These are phyloP conservation scores for Morelia viridis DNA, from an alignment of 2,797 vertebrate species.

Conservation along the genomic window DNA sequence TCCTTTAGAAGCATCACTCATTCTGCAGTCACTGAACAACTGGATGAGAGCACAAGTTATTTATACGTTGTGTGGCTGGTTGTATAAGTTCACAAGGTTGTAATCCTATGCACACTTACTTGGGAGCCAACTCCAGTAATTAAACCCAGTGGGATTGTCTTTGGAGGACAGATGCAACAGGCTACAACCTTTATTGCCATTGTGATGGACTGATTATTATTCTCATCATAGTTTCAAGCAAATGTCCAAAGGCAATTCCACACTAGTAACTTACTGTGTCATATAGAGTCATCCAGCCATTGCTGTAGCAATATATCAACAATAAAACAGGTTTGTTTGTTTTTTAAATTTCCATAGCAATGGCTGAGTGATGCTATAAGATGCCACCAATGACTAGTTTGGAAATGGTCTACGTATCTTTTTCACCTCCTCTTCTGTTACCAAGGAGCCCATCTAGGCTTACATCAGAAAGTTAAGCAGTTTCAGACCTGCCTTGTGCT, in stretches of 20 bases:
- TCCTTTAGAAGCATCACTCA: constrained; percentile 44
- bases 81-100: background rate
- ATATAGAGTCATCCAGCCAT: background rate
- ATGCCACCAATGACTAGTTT: background rate
- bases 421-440: background rate
- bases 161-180: background rate
- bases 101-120: background rate
- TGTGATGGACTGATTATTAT: background rate
- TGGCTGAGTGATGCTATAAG: background rate
- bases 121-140: background rate
- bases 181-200: background rate
- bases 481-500: background rate
- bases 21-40: constrained; percentile 27
- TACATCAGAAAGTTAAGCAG: background rate
- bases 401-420: background rate
- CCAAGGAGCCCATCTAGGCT: background rate
- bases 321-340: background rate
- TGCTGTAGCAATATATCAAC: background rate
- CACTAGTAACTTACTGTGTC: background rate
- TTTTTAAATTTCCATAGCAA: background rate
- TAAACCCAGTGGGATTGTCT: background rate
- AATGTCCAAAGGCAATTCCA: background rate
- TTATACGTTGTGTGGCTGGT: constrained; percentile 9
- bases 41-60: constrained; percentile 49
- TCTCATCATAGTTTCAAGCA: background rate